Percentiles rank a stretch among this genome's conserved stretches.
phyloP scores from a whole-genome alignment of 2,888 invertebrate species.

The Drosophila rellima region DNA sequence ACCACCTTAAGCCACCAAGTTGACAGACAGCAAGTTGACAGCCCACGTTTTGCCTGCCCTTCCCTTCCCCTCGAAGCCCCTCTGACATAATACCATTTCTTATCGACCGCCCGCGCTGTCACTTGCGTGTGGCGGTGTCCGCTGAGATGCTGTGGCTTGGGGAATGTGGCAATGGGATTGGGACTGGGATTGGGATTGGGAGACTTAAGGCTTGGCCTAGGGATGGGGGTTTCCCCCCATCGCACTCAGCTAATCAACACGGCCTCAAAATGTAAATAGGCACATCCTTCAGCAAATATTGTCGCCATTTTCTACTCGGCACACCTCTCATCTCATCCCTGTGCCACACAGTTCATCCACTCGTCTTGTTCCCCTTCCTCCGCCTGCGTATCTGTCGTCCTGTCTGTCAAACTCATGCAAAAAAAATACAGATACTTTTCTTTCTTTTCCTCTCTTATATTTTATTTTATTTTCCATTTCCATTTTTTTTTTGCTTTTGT shows the following conservation, averaged over 20 bases:
- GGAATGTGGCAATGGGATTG: constrained; percentile 8
- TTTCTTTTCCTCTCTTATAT: constrained; percentile 36
- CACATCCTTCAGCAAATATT: constrained; percentile 75
- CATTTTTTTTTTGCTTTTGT: constrained; percentile 40
- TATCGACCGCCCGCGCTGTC: constrained; percentile 69
- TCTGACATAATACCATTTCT: constrained; percentile 63
- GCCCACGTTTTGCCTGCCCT: constrained; percentile 51
- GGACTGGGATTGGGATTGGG: not conserved
- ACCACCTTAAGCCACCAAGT: constrained; percentile 63
- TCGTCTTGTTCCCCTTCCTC: constrained; percentile 22
- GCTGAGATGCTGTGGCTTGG: constrained; percentile 30
- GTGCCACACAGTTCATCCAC: constrained; percentile 44
- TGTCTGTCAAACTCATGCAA: constrained; percentile 72
- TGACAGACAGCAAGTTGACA: constrained; percentile 76
- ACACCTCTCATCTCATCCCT: constrained; percentile 32
- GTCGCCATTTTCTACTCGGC: constrained; percentile 80
- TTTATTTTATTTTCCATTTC: constrained; percentile 34
- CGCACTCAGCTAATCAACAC: constrained; percentile 77
- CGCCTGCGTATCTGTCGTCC: constrained; percentile 53
- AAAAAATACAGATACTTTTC: constrained; percentile 65
- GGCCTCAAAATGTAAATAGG: constrained; percentile 80
- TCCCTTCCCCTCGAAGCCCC: not conserved
- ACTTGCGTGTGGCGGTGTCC: constrained; percentile 51
- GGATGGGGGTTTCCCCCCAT: constrained; percentile 12
- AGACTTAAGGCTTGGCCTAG: not conserved